Percentiles rank a stretch among this genome's conserved stretches.
Evolutionary conservation across 2,888 invertebrate species (phyloP).

Genomic region (Eupithecia inturbata): DNA sequence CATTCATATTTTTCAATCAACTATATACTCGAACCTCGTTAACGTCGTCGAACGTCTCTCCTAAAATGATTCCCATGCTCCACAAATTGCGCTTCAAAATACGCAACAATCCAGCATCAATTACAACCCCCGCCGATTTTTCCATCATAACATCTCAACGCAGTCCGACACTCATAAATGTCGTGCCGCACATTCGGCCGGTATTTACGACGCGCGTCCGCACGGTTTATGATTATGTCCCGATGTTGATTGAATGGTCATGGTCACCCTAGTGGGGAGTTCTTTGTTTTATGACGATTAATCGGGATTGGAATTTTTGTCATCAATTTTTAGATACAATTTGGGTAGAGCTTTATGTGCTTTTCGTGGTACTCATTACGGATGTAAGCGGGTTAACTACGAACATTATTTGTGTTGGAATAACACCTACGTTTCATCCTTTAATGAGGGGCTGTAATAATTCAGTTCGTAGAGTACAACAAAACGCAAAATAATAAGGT

Average conservation of each 20-base stretch:
- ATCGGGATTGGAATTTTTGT: conserved; percentile 15
- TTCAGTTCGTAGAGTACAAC: background rate
- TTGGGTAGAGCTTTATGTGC: background rate
- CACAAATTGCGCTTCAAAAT: conserved; percentile 41
- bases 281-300: conserved; percentile 35
- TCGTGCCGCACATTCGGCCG: conserved; percentile 55
- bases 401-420: no score
- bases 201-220: conserved; percentile 74
- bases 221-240: conserved; percentile 80
- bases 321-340: conserved; percentile 6
- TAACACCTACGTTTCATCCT: no score
- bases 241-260: conserved; percentile 80
- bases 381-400: no score
- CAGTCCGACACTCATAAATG: conserved; percentile 49
- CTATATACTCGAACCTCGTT: background rate
- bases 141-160: conserved; percentile 72
- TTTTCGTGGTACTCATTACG: no score
- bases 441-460: no score
- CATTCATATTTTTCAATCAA: background rate
- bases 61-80: background rate
- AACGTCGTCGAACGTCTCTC: background rate
- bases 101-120: conserved; percentile 62
- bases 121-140: conserved; percentile 73
- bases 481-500: no score
- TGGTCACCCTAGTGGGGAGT: conserved; percentile 64